Conservation (phyloP, 2,797 vertebrate genomes). For the Pantherophis vulpinus region DNA sequence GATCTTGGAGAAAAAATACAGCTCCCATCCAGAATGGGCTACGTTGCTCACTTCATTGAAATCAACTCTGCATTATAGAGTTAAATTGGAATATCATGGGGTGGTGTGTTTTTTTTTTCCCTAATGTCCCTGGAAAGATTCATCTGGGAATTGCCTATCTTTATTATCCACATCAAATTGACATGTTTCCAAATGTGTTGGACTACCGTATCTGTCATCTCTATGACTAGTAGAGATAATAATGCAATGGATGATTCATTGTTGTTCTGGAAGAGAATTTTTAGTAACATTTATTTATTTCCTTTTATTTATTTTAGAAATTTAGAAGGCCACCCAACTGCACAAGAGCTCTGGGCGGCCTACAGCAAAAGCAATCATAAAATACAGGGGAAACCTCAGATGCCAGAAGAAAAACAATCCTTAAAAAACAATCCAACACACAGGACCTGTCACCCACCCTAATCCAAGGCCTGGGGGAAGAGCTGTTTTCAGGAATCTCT, state of each 20-base stretch:
- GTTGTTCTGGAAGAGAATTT: background rate
- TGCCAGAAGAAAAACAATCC: background rate
- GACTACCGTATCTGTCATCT: background rate
- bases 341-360: background rate
- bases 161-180: background rate
- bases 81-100: background rate
- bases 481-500: background rate
- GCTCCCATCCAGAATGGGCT: background rate
- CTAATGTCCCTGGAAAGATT: background rate
- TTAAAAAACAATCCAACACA: background rate
- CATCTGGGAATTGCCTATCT: background rate
- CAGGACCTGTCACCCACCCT: background rate
- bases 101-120: background rate
- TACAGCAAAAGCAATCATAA: background rate
- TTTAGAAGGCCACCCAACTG: background rate
- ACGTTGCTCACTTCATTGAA: background rate
- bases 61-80: background rate
- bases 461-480: background rate
- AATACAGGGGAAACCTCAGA: background rate
- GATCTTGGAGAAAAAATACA: background rate
- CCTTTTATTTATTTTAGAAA: background rate
- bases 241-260: background rate
- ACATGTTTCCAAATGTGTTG: background rate
- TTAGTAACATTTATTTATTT: background rate
- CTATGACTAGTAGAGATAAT: background rate